A percentile compares a stretch with the other conserved stretches of the same genome.
Evolutionary conservation across 1,140 invertebrate species (phyloP).

Genomic region (Apocrypta bakeri): DNA sequence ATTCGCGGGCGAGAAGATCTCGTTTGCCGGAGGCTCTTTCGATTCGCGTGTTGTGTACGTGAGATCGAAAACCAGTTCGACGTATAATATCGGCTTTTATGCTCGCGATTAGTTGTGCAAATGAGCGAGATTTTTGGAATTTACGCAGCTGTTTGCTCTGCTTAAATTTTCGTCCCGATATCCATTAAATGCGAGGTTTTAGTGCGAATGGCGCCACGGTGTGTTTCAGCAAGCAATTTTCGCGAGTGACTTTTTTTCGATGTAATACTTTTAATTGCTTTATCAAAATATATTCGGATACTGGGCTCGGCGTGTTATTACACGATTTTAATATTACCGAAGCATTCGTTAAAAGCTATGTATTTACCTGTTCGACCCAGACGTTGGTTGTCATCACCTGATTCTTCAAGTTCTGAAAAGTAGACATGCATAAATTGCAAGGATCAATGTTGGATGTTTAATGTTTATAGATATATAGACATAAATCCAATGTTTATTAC

Average conservation of each 20-base stretch:
- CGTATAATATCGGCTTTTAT: constrained; percentile 15
- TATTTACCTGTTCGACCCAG: constrained; percentile 90
- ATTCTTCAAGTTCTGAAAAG: constrained; percentile 87
- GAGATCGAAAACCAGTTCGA: constrained; percentile 21
- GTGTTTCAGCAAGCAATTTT: background rate
- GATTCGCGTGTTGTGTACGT: background rate
- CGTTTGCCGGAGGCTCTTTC: background rate
- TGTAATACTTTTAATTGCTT: background rate
- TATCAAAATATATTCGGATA: background rate
- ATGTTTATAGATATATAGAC: too few relatives aligned
- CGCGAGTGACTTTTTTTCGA: background rate
- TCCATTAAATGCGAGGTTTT: background rate
- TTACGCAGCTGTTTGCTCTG: background rate
- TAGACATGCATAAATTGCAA: background rate
- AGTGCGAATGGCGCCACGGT: too few relatives aligned
- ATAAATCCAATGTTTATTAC: too few relatives aligned
- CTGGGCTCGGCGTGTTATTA: background rate
- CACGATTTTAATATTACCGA: background rate
- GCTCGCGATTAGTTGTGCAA: background rate
- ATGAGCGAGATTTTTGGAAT: background rate
- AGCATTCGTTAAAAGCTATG: background rate
- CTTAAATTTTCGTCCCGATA: too few relatives aligned
- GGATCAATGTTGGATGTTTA: constrained; percentile 31
- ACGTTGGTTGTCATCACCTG: constrained; percentile 97
- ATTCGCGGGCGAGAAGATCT: constrained; percentile 16